Conservation (phyloP, 2,888 invertebrate genomes). For the Nowickia ferox region DNA sequence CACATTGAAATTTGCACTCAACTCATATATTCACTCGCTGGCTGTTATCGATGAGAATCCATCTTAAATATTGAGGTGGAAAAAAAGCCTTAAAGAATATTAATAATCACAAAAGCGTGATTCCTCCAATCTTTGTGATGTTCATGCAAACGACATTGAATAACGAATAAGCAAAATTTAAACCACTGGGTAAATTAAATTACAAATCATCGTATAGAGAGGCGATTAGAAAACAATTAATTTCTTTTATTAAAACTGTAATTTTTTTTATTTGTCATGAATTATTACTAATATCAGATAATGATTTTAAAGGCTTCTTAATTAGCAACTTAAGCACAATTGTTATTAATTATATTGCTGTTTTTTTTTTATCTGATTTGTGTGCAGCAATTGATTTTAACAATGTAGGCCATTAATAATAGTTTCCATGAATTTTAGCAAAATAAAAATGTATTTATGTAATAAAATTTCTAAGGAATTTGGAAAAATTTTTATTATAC, state of each 20-base stretch:
- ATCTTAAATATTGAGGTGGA: constrained; percentile 27
- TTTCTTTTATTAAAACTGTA: constrained; percentile 17
- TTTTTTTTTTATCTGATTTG: not conserved
- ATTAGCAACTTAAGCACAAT: constrained; percentile 8
- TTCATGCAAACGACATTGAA: constrained; percentile 16
- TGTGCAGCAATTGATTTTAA: constrained; percentile 23
- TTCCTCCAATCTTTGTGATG: constrained; percentile 11
- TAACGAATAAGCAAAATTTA: not conserved
- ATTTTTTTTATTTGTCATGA: constrained; percentile 12
- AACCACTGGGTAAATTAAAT: constrained; percentile 25
- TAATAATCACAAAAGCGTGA: constrained; percentile 11
- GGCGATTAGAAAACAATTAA: constrained; percentile 50
- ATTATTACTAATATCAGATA: constrained; percentile 28
- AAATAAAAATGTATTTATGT: not conserved
- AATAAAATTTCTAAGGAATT: not conserved
- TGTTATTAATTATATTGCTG: not conserved
- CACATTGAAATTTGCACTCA: constrained; percentile 8
- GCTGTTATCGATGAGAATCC: constrained; percentile 39
- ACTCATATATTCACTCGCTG: not conserved
- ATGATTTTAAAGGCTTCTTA: constrained; percentile 27
- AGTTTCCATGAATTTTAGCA: constrained; percentile 12
- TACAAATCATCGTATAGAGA: constrained; percentile 29
- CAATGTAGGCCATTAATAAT: constrained; percentile 36
- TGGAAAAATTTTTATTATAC: constrained; percentile 1
- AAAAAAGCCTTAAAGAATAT: constrained; percentile 28